Conservation (phyloP, 2,113 vertebrate species). For the Patagioenas fasciata region DNA sequence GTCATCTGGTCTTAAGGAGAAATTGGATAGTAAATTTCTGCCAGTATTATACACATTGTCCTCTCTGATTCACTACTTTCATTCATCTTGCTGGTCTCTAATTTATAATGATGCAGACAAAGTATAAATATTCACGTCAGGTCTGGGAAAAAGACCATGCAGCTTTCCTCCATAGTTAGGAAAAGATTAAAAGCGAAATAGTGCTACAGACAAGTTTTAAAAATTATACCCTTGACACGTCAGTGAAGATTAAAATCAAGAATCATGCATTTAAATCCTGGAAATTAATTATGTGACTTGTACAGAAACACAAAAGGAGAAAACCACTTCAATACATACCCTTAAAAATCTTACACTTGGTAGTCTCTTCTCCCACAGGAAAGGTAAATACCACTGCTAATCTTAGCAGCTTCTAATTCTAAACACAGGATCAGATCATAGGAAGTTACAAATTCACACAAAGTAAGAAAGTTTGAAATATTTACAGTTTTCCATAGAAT, state of each 20-base stretch:
- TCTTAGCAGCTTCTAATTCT: neutral
- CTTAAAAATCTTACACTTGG: neutral
- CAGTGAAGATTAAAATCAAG: neutral
- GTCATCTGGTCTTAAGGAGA: conserved; percentile 60
- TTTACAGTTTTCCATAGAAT: neutral
- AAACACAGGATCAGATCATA: neutral
- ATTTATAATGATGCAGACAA: conserved; percentile 59
- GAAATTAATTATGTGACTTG: neutral
- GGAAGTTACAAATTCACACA: neutral
- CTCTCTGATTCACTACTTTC: conserved; percentile 55
- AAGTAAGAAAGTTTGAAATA: neutral
- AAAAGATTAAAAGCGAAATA: conserved; percentile 49
- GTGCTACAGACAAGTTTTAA: neutral
- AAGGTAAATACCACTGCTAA: neutral
- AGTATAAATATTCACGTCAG: conserved; percentile 69
- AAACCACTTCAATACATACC: neutral
- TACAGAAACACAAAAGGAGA: neutral
- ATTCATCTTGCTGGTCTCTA: conserved; percentile 65
- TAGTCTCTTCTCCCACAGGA: neutral
- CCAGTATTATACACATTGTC: conserved; percentile 39
- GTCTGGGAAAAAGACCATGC: conserved; percentile 44
- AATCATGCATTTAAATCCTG: neutral
- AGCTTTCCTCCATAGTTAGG: conserved; percentile 37
- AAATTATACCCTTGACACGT: conserved; percentile 5
- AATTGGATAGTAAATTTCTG: conserved; percentile 63